Conservation (phyloP, 2,113 vertebrate species). For the Brachypteracias leptosomus region DNA sequence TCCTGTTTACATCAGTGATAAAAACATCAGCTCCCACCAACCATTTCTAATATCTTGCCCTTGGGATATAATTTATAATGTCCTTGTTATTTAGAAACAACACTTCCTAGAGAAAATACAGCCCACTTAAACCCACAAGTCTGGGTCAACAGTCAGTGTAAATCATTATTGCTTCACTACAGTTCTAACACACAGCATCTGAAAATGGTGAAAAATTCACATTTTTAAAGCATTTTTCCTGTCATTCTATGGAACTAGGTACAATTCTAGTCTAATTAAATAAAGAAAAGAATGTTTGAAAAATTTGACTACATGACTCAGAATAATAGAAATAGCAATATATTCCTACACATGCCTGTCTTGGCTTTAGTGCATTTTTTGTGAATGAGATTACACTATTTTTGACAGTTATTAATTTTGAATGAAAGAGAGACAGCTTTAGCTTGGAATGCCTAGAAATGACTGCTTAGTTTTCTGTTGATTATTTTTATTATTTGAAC, state of each 20-base stretch:
- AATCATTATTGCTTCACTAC: conserved; percentile 3
- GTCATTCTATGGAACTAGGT: background rate
- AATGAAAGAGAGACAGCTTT: background rate
- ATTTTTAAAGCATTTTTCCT: background rate
- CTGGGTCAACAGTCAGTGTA: conserved; percentile 44
- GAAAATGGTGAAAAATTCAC: background rate
- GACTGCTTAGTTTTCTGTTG: background rate
- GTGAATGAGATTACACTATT: background rate
- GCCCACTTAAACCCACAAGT: conserved; percentile 37
- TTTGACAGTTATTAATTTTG: conserved; percentile 28
- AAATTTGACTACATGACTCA: background rate
- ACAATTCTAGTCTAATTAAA: background rate
- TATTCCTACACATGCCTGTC: background rate
- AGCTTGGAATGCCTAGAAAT: background rate
- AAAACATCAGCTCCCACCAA: conserved; percentile 17
- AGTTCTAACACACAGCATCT: background rate
- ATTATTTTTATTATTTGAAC: background rate
- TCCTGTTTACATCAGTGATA: conserved; percentile 42
- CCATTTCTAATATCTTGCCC: conserved; percentile 46
- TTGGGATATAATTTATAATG: conserved; percentile 53
- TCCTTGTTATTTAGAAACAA: conserved; percentile 50
- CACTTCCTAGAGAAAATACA: conserved; percentile 33
- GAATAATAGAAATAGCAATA: background rate
- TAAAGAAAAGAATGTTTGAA: background rate
- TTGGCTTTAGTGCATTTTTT: background rate